Evolutionary conservation across 1,140 invertebrate species (phyloP).

Genomic region (Drosophila pseudoananassae): DNA sequence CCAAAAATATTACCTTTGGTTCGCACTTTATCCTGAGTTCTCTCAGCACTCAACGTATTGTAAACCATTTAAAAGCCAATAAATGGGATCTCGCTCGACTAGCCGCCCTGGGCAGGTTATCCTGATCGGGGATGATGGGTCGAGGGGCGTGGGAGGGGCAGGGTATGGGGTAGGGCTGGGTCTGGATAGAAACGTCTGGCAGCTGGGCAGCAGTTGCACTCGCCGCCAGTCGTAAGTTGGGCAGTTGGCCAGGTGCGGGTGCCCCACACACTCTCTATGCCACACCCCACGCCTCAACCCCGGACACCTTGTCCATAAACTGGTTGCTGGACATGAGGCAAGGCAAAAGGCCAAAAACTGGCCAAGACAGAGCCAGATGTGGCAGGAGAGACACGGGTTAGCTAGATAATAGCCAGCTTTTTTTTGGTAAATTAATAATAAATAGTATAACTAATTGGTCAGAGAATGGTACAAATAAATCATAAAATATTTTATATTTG

Average conservation of each 20-base stretch:
- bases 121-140: slow-evolving; percentile 4
- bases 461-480: too few species aligned
- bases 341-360: slow-evolving; percentile 40
- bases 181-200: slow-evolving; percentile 39
- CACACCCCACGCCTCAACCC: slow-evolving; percentile 3
- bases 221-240: slow-evolving; percentile 61
- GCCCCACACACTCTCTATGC: slow-evolving; percentile 59
- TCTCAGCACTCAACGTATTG: slow-evolving; percentile 10
- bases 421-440: too few species aligned
- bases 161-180: slow-evolving; percentile 38
- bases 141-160: slow-evolving; percentile 1
- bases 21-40: slow-evolving; percentile 3
- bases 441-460: too few species aligned
- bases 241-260: slow-evolving; percentile 82
- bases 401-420: too few species aligned
- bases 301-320: slow-evolving; percentile 39
- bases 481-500: neutral
- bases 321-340: slow-evolving; percentile 60
- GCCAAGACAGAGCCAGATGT: slow-evolving; percentile 12
- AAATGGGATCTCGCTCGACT: slow-evolving; percentile 19
- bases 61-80: slow-evolving; percentile 24
- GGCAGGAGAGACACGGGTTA: slow-evolving; percentile 3
- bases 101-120: slow-evolving; percentile 25
- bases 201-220: slow-evolving; percentile 52
- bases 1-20: neutral